Evolutionary conservation across 2,113 vertebrate genomes (phyloP).

Genomic region (Pelmatolapia mariae): DNA sequence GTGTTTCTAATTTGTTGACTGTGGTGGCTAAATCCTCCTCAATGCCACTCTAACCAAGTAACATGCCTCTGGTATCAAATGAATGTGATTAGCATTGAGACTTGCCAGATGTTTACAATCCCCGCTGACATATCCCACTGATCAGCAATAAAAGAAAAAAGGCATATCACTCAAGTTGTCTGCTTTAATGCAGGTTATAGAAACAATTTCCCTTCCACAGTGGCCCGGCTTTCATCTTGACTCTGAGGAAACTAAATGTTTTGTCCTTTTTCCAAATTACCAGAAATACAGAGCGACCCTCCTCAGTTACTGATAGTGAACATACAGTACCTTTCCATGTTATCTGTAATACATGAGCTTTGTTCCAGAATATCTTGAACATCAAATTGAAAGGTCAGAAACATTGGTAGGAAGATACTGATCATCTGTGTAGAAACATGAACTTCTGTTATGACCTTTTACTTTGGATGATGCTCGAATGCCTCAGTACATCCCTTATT

Average conservation of each 20-base stretch:
- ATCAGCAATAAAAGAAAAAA: background rate
- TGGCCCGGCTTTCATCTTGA: background rate
- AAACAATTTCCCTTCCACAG: background rate
- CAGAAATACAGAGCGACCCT: background rate
- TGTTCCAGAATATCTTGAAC: background rate
- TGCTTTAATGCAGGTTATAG: background rate
- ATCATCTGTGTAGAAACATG: background rate
- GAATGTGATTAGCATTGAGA: background rate
- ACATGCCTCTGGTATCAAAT: background rate
- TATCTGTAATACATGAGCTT: background rate
- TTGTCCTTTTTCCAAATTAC: background rate
- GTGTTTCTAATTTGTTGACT: conserved; percentile 18
- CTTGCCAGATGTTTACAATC: background rate
- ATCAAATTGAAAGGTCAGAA: background rate
- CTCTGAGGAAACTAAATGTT: background rate
- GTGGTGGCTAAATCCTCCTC: background rate
- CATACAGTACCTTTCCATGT: background rate
- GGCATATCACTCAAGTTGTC: background rate
- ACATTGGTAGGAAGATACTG: background rate
- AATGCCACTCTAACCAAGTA: background rate
- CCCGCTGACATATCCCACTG: background rate
- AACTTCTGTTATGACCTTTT: conserved; percentile 3
- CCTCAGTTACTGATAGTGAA: background rate
- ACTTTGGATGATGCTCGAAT: background rate
- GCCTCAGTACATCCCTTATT: background rate